A percentile compares a stretch with the other conserved stretches of the same genome.
These are phyloP conservation scores for Petrolisthes manimaculis DNA, from an alignment of 2,888 invertebrate genomes.

Conservation along the genomic window DNA sequence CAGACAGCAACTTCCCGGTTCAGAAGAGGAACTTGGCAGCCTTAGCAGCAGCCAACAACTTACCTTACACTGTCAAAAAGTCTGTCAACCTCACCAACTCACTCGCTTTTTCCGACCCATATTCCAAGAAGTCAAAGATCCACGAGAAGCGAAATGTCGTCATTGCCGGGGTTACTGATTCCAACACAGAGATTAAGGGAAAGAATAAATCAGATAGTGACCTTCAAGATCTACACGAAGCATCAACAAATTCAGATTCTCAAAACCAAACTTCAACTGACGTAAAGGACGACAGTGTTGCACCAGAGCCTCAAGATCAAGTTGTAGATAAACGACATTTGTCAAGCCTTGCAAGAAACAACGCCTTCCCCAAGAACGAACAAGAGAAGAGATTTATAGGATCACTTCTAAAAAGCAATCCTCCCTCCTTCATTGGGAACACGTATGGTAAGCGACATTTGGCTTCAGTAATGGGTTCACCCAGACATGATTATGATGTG, in stretches of 20 bases:
- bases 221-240: too few relatives aligned
- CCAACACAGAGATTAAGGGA: background rate
- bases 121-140: background rate
- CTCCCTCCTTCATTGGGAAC: constrained; percentile 26
- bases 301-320: background rate
- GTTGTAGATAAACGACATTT: constrained; percentile 40
- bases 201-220: background rate
- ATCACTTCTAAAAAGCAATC: constrained; percentile 36
- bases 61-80: background rate
- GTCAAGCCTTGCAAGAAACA: constrained; percentile 47
- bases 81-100: background rate
- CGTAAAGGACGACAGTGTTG: background rate
- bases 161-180: background rate
- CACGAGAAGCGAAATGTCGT: background rate
- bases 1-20: background rate
- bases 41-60: background rate
- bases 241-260: background rate
- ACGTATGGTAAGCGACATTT: constrained; percentile 9
- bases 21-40: constrained; percentile 3
- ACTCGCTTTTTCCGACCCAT: background rate
- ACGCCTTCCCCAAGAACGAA: constrained; percentile 17
- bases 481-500: background rate
- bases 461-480: constrained; percentile 9
- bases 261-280: background rate
- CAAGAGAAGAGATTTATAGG: constrained; percentile 44